A percentile compares a stretch with the other conserved stretches of the same genome.
These are phyloP conservation scores for Eupeodes corollae DNA, from an alignment of 1,140 invertebrate species.

Conservation along the genomic window DNA sequence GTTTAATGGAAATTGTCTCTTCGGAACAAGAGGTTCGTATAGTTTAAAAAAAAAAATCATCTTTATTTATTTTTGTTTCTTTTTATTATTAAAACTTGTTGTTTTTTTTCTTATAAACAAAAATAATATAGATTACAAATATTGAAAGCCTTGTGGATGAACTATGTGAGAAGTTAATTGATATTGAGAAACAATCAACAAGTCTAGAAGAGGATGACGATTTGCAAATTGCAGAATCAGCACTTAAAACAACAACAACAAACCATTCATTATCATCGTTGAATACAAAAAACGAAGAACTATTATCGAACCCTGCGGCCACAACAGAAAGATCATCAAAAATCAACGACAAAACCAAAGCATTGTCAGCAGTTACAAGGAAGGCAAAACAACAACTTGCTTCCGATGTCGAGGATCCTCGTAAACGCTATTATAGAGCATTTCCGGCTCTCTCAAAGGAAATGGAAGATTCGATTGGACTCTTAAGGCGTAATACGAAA, in stretches of 20 bases:
- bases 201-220: constrained; percentile 6
- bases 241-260: background rate
- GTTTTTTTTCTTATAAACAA: background rate
- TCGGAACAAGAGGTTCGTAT: constrained; percentile 44
- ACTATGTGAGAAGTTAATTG: constrained; percentile 39
- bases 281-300: background rate
- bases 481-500: constrained; percentile 8
- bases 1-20: constrained; percentile 38
- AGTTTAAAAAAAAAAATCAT: no score
- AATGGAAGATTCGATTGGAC: constrained; percentile 8
- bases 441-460: constrained; percentile 16
- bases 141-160: constrained; percentile 43
- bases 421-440: constrained; percentile 12
- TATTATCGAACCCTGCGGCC: background rate
- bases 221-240: constrained; percentile 1
- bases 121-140: constrained; percentile 33
- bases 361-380: no score
- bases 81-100: no score
- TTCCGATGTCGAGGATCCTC: constrained; percentile 7
- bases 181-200: constrained; percentile 28
- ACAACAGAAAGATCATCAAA: background rate
- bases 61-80: no score
- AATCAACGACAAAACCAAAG: background rate
- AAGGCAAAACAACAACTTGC: background rate
- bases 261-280: background rate